Percentiles rank a stretch among this genome's conserved stretches.
phyloP scores from a whole-genome alignment of 2,888 invertebrate genomes.

The Zygogramma bicolorata region DNA sequence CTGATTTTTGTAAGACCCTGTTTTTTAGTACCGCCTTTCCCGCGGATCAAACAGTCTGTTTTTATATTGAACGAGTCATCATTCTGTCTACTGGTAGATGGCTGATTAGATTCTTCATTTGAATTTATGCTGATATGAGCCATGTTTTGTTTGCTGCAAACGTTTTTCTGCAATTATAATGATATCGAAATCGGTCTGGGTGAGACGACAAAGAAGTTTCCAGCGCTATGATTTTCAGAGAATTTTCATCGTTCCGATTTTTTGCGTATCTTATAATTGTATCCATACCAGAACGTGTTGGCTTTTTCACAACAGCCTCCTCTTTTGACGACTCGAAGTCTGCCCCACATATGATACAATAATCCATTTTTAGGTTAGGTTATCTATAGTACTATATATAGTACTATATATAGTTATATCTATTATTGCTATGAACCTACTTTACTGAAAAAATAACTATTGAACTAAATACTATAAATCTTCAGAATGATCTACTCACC shows the following conservation, averaged over 20 bases:
- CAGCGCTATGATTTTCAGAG: conserved; percentile 2
- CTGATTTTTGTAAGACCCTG: conserved; percentile 16
- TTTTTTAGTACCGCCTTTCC: conserved; percentile 15
- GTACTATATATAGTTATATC: no score
- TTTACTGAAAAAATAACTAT: not conserved
- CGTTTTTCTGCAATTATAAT: conserved; percentile 10
- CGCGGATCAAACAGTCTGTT: conserved; percentile 8
- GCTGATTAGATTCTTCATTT: not conserved
- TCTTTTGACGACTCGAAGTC: conserved; percentile 3
- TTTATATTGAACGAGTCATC: conserved; percentile 15
- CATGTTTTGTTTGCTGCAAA: conserved; percentile 11
- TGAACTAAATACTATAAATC: not conserved
- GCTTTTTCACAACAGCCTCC: conserved; percentile 14
- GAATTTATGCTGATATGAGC: conserved; percentile 2
- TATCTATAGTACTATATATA: not conserved
- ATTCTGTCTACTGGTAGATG: conserved; percentile 16
- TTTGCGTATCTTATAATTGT: conserved; percentile 15
- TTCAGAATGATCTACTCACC: not conserved
- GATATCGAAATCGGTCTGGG: conserved; percentile 11
- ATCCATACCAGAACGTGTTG: conserved; percentile 12
- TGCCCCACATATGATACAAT: not conserved
- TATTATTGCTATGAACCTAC: not conserved
- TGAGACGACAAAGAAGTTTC: conserved; percentile 3
- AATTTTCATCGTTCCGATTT: conserved; percentile 15
- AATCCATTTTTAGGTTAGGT: not conserved